Conservation (phyloP, 2,888 invertebrate species). For the Scaptomyza polygonia region DNA sequence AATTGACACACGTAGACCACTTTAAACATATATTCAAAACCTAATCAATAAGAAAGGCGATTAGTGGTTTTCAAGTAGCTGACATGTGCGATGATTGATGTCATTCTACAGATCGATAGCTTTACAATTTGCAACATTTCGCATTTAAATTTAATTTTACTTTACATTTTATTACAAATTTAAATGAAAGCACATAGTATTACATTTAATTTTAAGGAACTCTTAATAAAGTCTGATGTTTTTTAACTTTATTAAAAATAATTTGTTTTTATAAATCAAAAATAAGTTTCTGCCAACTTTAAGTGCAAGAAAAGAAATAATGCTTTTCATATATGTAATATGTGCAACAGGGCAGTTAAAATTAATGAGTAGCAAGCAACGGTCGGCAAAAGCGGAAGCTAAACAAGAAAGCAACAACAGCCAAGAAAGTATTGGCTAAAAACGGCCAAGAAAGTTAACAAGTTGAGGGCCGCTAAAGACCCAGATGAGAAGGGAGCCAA, state of each 20-base stretch:
- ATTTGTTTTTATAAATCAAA: too few species aligned
- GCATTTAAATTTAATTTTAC: too few species aligned
- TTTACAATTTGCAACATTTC: constrained; percentile 42
- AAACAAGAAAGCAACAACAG: constrained; percentile 12
- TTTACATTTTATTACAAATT: too few species aligned
- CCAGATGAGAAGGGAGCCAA: constrained; percentile 16
- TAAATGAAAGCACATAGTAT: too few species aligned
- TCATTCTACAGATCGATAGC: constrained; percentile 58
- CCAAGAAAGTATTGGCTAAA: constrained; percentile 51
- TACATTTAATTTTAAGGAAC: too few species aligned
- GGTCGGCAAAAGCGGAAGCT: constrained; percentile 53
- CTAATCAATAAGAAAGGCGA: constrained; percentile 11
- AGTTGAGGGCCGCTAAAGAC: constrained; percentile 46
- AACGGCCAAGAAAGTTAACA: constrained; percentile 57
- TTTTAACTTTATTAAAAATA: too few species aligned
- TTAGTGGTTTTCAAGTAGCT: constrained; percentile 42
- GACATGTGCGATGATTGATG: constrained; percentile 59
- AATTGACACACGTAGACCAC: constrained; percentile 17
- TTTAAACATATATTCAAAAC: background rate
- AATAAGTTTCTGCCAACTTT: too few species aligned
- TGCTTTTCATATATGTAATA: background rate
- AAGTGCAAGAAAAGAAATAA: background rate
- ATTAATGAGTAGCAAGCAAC: constrained; percentile 19
- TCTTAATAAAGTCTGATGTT: too few species aligned
- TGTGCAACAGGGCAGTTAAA: constrained; percentile 28